Evolutionary conservation across 2,797 vertebrate species (phyloP).

Genomic region (Nyctibius grandis): DNA sequence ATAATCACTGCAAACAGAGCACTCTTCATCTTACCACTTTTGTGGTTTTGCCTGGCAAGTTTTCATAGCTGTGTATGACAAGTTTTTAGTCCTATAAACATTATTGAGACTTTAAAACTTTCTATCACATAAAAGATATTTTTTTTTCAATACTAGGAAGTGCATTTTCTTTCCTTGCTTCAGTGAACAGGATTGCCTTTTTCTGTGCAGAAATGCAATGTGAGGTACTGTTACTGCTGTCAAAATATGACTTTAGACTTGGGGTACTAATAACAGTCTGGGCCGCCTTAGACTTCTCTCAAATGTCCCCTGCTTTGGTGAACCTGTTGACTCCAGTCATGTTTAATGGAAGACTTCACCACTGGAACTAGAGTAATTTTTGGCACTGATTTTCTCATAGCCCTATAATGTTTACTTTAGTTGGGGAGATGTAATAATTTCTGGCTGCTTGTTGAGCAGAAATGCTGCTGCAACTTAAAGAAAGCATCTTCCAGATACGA

Average conservation of each 20-base stretch:
- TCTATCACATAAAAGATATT: background rate
- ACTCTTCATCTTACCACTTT: conserved; percentile 18
- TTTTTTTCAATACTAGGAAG: background rate
- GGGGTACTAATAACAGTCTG: background rate
- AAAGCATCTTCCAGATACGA: background rate
- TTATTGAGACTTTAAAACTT: conserved; percentile 10
- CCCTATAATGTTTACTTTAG: background rate
- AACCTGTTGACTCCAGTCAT: background rate
- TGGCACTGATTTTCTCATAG: background rate
- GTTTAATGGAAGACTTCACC: background rate
- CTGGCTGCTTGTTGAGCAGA: background rate
- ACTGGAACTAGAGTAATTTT: background rate
- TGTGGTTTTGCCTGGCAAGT: background rate
- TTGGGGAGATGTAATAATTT: background rate
- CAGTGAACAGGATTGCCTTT: background rate
- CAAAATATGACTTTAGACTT: background rate
- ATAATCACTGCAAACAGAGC: conserved; percentile 47
- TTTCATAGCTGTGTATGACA: background rate
- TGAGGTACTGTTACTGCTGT: background rate
- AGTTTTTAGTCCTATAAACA: background rate
- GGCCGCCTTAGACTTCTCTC: background rate
- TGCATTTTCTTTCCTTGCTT: background rate
- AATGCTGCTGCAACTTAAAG: background rate
- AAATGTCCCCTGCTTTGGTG: background rate
- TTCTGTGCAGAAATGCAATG: background rate